Conservation (phyloP, 2,113 vertebrate genomes). For the Formicarius rufipectus region DNA sequence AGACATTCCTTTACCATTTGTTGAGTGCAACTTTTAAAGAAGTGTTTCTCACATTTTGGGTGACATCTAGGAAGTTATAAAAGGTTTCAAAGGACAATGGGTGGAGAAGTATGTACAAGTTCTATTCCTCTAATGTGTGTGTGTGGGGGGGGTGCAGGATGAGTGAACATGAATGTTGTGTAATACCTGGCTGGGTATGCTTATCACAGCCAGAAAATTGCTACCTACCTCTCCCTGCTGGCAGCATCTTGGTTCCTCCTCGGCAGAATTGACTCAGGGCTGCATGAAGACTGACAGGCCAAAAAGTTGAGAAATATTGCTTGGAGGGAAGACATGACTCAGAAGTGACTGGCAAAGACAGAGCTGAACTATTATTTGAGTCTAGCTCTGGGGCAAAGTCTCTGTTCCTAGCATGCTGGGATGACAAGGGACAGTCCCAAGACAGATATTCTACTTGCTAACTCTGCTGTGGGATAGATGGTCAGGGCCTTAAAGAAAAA, state of each 20-base stretch:
- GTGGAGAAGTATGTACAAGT: neutral
- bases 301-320: neutral
- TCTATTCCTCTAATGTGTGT: neutral
- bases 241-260: neutral
- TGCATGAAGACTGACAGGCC: neutral
- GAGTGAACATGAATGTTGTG: conserved; percentile 5
- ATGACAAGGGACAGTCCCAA: neutral
- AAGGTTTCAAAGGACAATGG: neutral
- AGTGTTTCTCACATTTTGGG: neutral
- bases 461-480: neutral
- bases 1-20: neutral
- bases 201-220: conserved; percentile 1
- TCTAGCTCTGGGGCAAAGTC: neutral
- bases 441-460: neutral
- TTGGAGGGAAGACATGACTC: neutral
- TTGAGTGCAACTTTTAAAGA: neutral
- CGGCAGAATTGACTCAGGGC: neutral
- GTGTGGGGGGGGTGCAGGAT: too few relatives aligned
- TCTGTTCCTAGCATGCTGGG: neutral
- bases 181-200: neutral
- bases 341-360: neutral
- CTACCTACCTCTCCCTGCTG: neutral
- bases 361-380: neutral
- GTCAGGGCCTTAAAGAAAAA: neutral
- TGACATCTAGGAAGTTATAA: neutral